A percentile compares a stretch with the other conserved stretches of the same genome.
These are phyloP conservation scores for Anabas testudineus DNA, from an alignment of 2,797 vertebrate species.

Conservation along the genomic window DNA sequence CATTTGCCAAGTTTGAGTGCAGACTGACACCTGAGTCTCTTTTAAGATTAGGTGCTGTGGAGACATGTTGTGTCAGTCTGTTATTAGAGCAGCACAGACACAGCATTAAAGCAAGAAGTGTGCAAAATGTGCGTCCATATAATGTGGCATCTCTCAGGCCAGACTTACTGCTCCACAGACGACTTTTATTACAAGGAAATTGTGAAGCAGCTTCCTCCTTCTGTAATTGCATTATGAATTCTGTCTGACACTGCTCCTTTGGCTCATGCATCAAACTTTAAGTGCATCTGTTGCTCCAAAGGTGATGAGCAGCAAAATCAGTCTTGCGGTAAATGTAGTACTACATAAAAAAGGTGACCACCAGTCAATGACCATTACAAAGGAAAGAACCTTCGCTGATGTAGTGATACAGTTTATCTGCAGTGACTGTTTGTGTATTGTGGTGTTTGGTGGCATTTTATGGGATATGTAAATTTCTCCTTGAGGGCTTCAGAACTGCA, in stretches of 20 bases:
- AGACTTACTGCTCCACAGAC: conserved; percentile 14
- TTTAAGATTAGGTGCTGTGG: conserved; percentile 25
- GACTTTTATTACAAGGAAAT: conserved; percentile 37
- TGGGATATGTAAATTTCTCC: too few relatives aligned
- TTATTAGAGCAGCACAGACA: conserved; percentile 1
- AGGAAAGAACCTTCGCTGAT: too few relatives aligned
- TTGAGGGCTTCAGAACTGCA: too few relatives aligned
- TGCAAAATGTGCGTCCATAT: background rate
- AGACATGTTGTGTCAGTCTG: conserved; percentile 29
- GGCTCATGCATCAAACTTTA: conserved; percentile 22
- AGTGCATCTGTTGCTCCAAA: conserved; percentile 13
- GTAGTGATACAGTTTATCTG: too few relatives aligned
- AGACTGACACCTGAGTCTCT: conserved; percentile 44
- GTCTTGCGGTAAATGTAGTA: background rate
- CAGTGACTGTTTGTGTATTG: too few relatives aligned
- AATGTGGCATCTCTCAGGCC: background rate
- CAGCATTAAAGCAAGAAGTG: background rate
- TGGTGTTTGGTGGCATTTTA: too few relatives aligned
- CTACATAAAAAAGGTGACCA: background rate
- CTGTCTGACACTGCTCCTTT: conserved; percentile 5
- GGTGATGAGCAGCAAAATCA: background rate
- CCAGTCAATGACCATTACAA: too few relatives aligned
- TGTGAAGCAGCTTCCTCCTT: conserved; percentile 33
- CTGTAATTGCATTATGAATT: conserved; percentile 20
- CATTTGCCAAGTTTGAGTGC: conserved; percentile 33